phyloP scores from a whole-genome alignment of 2,113 vertebrate genomes.

The Todiramphus saurophagus region DNA sequence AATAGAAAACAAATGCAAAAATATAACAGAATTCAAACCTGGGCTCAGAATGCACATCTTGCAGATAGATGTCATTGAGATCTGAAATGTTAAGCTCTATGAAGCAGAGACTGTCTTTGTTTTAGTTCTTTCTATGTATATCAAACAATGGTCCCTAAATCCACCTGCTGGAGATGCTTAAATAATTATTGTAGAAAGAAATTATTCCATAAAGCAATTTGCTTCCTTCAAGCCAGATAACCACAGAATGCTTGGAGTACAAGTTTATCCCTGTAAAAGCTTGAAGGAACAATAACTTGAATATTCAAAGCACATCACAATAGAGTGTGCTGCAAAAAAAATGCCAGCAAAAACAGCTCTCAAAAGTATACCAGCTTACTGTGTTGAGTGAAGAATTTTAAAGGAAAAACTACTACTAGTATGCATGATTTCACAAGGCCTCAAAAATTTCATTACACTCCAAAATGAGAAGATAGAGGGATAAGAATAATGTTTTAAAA shows the following conservation, averaged over 20 bases:
- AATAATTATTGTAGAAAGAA: neutral
- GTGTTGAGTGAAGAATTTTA: neutral
- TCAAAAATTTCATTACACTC: neutral
- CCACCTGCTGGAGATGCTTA: neutral
- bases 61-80: neutral
- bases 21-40: neutral
- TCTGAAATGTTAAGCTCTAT: neutral
- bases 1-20: neutral
- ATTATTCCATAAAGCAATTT: neutral
- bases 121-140: neutral
- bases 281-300: neutral
- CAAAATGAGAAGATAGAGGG: neutral
- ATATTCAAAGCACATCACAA: neutral
- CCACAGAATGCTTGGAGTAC: neutral
- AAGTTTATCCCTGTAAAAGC: neutral
- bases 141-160: neutral
- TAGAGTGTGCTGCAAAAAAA: neutral
- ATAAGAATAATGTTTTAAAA: neutral
- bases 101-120: neutral
- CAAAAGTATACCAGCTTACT: neutral
- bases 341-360: neutral
- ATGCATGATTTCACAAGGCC: neutral
- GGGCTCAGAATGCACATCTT: neutral
- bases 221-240: neutral
- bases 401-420: neutral